These are phyloP conservation scores for Clamator glandarius DNA, from an alignment of 2,797 vertebrate species.

Conservation along the genomic window DNA sequence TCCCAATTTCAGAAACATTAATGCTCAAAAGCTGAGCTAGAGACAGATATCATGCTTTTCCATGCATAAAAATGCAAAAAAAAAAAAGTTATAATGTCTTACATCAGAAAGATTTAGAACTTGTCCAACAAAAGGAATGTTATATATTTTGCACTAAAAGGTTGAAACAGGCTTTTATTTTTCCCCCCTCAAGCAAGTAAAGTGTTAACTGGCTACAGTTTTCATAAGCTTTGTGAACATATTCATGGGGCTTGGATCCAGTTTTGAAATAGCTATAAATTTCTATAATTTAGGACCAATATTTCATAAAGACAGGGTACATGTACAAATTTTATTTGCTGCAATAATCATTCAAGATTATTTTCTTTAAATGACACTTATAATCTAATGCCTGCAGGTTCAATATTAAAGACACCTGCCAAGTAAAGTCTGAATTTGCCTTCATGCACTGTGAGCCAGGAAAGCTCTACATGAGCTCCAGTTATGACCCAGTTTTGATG, in stretches of 20 bases:
- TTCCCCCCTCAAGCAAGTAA: neutral
- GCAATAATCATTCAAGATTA: neutral
- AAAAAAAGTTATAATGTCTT: neutral
- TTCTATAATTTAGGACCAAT: neutral
- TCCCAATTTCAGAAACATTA: neutral
- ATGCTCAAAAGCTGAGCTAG: neutral
- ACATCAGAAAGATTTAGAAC: neutral
- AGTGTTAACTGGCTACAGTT: neutral
- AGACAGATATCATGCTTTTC: neutral
- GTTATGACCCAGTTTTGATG: neutral
- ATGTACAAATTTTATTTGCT: neutral
- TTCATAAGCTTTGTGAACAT: neutral
- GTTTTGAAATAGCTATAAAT: constrained; percentile 6
- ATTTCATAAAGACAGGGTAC: neutral
- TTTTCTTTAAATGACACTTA: neutral
- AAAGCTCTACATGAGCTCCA: neutral
- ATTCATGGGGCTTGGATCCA: neutral
- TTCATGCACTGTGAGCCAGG: neutral
- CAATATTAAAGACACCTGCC: neutral
- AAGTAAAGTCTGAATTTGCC: neutral
- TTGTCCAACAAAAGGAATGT: neutral
- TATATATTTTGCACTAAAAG: neutral
- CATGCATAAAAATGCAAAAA: neutral
- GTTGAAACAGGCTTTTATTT: neutral
- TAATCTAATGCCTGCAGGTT: neutral